Evolutionary conservation across 2,113 vertebrate genomes (phyloP).

Genomic region (Ictidomys tridecemlineatus): DNA sequence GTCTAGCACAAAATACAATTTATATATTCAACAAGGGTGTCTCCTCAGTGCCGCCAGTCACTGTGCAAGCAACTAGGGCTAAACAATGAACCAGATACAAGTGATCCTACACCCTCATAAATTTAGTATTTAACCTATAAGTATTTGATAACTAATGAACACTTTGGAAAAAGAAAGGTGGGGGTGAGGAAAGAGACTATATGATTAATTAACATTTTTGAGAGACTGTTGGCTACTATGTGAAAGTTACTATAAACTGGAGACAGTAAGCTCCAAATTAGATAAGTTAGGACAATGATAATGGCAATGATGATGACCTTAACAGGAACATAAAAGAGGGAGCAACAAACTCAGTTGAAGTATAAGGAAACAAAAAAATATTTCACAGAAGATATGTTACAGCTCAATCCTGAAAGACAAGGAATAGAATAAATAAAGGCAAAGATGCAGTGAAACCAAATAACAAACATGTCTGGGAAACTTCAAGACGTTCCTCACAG

Average conservation of each 20-base stretch:
- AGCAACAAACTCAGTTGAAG: not conserved
- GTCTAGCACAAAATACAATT: not conserved
- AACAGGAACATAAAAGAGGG: conserved; percentile 25
- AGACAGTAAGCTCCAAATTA: not conserved
- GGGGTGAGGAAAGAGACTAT: not conserved
- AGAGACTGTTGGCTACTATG: not conserved
- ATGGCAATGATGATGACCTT: not conserved
- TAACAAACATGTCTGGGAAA: conserved; percentile 52
- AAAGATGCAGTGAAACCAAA: not conserved
- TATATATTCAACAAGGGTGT: conserved; percentile 19
- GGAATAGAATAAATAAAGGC: not conserved
- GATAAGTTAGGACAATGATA: not conserved
- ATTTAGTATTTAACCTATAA: conserved; percentile 62
- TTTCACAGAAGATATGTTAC: not conserved
- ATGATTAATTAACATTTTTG: conserved; percentile 30
- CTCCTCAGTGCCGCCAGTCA: conserved; percentile 19
- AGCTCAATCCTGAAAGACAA: conserved; percentile 35
- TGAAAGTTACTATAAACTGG: conserved; percentile 15
- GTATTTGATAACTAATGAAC: not conserved
- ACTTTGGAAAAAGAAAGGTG: not conserved
- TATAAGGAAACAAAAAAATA: not conserved
- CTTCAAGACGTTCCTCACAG: not conserved
- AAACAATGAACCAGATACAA: conserved; percentile 5
- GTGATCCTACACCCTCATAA: not conserved
- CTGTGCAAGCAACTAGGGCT: not conserved